A percentile compares a stretch with the other conserved stretches of the same genome.
phyloP scores from a whole-genome alignment of 1,140 invertebrate genomes.

The Neomicropteryx cornuta region DNA sequence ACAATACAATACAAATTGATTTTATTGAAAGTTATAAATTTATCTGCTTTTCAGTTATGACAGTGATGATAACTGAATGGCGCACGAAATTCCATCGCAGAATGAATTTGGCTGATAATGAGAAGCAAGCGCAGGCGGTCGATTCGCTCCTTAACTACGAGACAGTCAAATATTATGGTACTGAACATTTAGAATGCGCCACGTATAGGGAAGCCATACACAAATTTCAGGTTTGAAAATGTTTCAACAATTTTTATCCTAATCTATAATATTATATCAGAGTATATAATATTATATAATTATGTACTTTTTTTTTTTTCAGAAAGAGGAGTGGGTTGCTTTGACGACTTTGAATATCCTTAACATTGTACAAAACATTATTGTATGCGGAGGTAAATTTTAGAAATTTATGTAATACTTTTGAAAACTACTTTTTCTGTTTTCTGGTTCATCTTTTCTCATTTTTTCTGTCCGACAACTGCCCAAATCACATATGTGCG shows the following conservation, averaged over 20 bases:
- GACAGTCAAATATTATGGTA: conserved; percentile 95
- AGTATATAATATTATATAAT: conserved; percentile 7
- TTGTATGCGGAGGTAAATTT: conserved; percentile 59
- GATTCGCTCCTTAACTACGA: conserved; percentile 97
- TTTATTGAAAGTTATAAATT: too few species aligned
- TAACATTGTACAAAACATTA: conserved; percentile 81
- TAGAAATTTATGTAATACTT: too few species aligned
- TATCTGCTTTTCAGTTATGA: conserved; percentile 58
- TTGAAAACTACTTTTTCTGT: too few species aligned
- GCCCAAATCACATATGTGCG: too few species aligned
- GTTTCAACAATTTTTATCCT: too few species aligned
- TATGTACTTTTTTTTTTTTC: conserved; percentile 26
- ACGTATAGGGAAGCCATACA: conserved; percentile 72
- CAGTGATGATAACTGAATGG: conserved; percentile 89
- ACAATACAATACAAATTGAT: too few species aligned
- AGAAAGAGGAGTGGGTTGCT: conserved; percentile 81
- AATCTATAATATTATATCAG: too few species aligned
- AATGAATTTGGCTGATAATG: conserved; percentile 92
- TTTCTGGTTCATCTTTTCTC: too few species aligned
- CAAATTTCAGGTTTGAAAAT: conserved; percentile 65
- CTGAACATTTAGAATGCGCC: conserved; percentile 82
- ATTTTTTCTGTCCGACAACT: too few species aligned
- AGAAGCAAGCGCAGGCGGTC: conserved; percentile 78
- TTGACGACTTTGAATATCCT: conserved; percentile 77
- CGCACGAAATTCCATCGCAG: conserved; percentile 84